phyloP scores from a whole-genome alignment of 2,888 invertebrate species.

The Drosophila formosana region DNA sequence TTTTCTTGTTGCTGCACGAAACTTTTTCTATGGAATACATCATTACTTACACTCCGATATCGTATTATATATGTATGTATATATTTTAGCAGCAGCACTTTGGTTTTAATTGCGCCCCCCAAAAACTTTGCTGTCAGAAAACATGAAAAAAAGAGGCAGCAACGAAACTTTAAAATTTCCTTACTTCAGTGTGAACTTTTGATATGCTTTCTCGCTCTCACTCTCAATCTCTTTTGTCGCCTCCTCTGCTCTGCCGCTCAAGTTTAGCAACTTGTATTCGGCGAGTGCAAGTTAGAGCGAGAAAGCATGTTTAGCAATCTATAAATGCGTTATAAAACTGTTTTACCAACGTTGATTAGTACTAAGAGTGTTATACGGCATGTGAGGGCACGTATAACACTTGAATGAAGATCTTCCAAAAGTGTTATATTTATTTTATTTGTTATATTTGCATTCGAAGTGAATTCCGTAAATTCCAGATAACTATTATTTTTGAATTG shows the following conservation, averaged over 20 bases:
- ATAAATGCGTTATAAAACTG: too few species aligned
- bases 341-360: too few species aligned
- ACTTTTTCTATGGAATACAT: slow-evolving; percentile 28
- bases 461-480: too few species aligned
- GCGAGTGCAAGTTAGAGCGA: background rate
- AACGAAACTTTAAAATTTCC: slow-evolving; percentile 6
- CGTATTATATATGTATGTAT: slow-evolving; percentile 13
- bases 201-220: background rate
- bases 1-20: background rate
- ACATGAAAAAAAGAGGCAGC: background rate
- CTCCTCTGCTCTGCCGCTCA: background rate
- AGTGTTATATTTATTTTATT: too few species aligned
- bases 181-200: slow-evolving; percentile 19
- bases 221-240: background rate
- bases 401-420: too few species aligned
- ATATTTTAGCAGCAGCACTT: slow-evolving; percentile 40
- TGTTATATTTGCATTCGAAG: too few species aligned
- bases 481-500: too few species aligned
- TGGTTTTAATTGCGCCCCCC: slow-evolving; percentile 47
- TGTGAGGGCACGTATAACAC: too few species aligned
- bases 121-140: slow-evolving; percentile 28
- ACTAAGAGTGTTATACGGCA: too few species aligned
- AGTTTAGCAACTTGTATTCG: slow-evolving; percentile 2
- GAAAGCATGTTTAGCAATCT: background rate
- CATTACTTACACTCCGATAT: slow-evolving; percentile 16